Percentiles rank a stretch among this genome's conserved stretches.
These are phyloP conservation scores for Hemaris fuciformis DNA, from an alignment of 2,888 invertebrate species.

Conservation along the genomic window DNA sequence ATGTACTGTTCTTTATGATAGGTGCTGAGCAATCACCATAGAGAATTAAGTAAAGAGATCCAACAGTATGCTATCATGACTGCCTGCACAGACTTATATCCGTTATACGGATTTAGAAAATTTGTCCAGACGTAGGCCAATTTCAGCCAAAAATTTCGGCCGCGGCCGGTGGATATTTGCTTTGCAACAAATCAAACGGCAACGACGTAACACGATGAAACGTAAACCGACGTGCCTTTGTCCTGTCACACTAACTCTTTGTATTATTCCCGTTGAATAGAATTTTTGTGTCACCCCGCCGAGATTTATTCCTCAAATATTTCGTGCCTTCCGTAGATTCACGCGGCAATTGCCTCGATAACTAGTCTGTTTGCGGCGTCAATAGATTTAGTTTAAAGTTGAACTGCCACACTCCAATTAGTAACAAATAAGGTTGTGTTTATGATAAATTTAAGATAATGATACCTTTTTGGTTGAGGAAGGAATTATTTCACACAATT, in stretches of 20 bases:
- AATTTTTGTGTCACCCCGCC: conserved; percentile 38
- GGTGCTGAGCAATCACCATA: too few species aligned
- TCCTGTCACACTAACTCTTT: conserved; percentile 54
- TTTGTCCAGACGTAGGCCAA: neutral
- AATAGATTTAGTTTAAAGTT: neutral
- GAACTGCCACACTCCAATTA: too few species aligned
- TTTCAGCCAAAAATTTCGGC: conserved; percentile 39
- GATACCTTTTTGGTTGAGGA: neutral
- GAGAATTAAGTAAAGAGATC: too few species aligned
- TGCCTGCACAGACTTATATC: too few species aligned
- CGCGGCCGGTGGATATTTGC: conserved; percentile 49
- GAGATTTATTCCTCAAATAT: conserved; percentile 27
- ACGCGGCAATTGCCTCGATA: neutral
- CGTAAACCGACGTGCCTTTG: conserved; percentile 46
- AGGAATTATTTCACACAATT: neutral
- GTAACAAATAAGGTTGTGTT: neutral
- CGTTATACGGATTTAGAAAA: too few species aligned
- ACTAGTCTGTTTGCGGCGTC: neutral
- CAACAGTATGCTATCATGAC: too few species aligned
- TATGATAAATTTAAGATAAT: neutral
- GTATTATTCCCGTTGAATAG: conserved; percentile 41
- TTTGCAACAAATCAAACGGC: conserved; percentile 57
- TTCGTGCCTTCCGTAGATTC: conserved; percentile 3
- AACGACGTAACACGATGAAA: conserved; percentile 43
- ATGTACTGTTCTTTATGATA: too few species aligned